Percentiles rank a stretch among this genome's conserved stretches.
phyloP scores from a whole-genome alignment of 2,113 vertebrate species.

The Carassius carassius region DNA sequence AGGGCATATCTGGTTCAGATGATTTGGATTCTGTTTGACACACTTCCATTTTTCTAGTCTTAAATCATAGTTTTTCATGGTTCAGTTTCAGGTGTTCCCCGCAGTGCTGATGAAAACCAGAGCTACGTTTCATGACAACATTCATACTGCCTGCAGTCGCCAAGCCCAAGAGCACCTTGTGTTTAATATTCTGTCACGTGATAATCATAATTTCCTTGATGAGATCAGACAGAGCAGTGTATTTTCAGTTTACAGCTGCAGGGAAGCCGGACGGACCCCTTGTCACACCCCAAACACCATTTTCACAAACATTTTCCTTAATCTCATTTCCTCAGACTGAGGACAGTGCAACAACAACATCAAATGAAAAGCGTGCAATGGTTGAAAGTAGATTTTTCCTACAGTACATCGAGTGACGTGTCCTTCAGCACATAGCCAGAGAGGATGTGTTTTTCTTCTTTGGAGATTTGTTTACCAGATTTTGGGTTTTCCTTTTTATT shows the following conservation, averaged over 20 bases:
- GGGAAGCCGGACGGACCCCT: slow-evolving; percentile 38
- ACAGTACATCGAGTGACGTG: neutral
- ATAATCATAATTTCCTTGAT: slow-evolving; percentile 31
- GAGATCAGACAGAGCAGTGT: slow-evolving; percentile 39
- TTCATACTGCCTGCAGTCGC: neutral
- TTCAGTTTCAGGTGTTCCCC: slow-evolving; percentile 6
- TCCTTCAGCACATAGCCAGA: neutral
- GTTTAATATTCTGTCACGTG: slow-evolving; percentile 35
- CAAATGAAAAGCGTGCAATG: slow-evolving; percentile 33
- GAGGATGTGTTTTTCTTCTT: slow-evolving; percentile 22
- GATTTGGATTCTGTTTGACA: slow-evolving; percentile 41
- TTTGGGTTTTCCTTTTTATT: slow-evolving; percentile 23
- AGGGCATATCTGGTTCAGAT: slow-evolving; percentile 56
- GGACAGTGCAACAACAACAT: slow-evolving; percentile 46
- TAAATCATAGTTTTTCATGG: neutral
- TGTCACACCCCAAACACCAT: slow-evolving; percentile 23
- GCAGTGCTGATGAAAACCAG: neutral
- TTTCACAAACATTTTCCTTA: slow-evolving; percentile 35
- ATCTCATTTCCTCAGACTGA: slow-evolving; percentile 52
- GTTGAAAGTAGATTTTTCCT: slow-evolving; percentile 40
- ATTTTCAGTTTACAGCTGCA: slow-evolving; percentile 42
- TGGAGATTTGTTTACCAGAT: slow-evolving; percentile 7
- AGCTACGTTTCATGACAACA: neutral
- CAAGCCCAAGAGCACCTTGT: slow-evolving; percentile 1
- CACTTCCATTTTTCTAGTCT: slow-evolving; percentile 25